Base-by-base conservation (phyloP, 2,113 vertebrate species). In the Platysternon megacephalum region DNA sequence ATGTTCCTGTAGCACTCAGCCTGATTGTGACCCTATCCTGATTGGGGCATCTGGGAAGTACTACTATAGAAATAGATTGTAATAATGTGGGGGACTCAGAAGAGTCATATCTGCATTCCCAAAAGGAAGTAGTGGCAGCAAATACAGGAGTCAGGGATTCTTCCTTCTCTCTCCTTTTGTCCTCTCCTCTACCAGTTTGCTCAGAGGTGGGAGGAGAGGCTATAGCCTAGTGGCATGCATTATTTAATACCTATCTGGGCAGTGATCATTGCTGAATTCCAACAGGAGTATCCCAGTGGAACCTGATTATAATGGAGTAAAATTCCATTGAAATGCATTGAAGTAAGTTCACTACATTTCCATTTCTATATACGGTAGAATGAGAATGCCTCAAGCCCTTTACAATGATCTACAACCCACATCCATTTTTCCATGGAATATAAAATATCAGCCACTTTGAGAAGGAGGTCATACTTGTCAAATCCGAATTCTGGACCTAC, bases 401-500 rank as follows among this genome's bases (percentile, higher is more conserved):
- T 91, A 87, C 91, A 95, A 91, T 93, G 6, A 55, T 97, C 91
- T 94, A 91, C 42, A 92, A 85, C 61, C 83, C 79, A 85, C n/a
- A 87, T 12, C 61, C 82, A 72, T 87, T 93, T 22, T 24, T 93
- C 83, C 35, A 12, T 58, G 93, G 92, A 94, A 58, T 93, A 44
- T 95, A 92, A 94, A 93, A 72, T 95, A 90, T 56, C 80, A 93
- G 4, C 35, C 61, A 42, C 90, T 95, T 94, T 95, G 26, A 93
- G 97, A 98, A 93, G 79, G 87, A 94, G 79, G 46, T 93, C 49
- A 72, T 48, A 4, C 65, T 93, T 95, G 85, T 92, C 82, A 97
- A 97, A 96, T 95, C 84, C 74, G 96, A 96, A 98, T 96, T 87
- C 93, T 97, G 26, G 74, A 79, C 79, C 55, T 89, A 53, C 52